Conservation (phyloP, 1,140 invertebrate genomes). For the Drosophila albomicans region DNA sequence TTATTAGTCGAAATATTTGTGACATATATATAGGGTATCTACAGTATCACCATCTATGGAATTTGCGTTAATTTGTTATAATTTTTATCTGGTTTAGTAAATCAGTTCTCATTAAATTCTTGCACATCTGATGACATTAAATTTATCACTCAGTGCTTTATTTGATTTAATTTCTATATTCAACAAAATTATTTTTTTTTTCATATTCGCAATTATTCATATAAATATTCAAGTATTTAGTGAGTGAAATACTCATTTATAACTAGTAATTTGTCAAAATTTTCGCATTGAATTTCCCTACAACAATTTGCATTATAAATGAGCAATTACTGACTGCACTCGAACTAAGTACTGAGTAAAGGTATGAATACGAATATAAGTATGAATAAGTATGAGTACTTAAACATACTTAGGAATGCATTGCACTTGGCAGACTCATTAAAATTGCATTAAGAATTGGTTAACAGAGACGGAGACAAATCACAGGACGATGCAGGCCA, state of each 20-base stretch:
- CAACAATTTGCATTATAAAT: constrained; percentile 64
- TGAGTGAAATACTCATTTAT: not conserved
- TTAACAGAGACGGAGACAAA: not conserved
- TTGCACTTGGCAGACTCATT: constrained; percentile 54
- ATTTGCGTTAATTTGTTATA: not conserved
- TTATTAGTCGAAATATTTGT: too few relatives aligned
- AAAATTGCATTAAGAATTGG: constrained; percentile 66
- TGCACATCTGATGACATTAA: constrained; percentile 6
- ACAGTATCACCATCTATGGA: not conserved
- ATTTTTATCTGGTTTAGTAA: constrained; percentile 9
- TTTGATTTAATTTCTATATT: constrained; percentile 9
- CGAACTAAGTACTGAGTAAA: not conserved
- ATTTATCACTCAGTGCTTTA: not conserved
- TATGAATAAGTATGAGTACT: constrained; percentile 21
- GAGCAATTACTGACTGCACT: constrained; percentile 23
- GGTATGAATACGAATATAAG: constrained; percentile 14
- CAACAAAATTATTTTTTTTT: not conserved
- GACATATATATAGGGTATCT: not conserved
- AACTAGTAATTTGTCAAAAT: constrained; percentile 4
- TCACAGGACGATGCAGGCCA: constrained; percentile 17
- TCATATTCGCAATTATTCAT: not conserved
- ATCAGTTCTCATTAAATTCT: not conserved
- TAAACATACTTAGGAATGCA: constrained; percentile 1
- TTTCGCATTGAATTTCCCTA: constrained; percentile 22
- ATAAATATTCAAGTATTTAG: constrained; percentile 4